These are phyloP conservation scores for Lithosia quadra DNA, from an alignment of 2,888 invertebrate genomes.

Conservation along the genomic window DNA sequence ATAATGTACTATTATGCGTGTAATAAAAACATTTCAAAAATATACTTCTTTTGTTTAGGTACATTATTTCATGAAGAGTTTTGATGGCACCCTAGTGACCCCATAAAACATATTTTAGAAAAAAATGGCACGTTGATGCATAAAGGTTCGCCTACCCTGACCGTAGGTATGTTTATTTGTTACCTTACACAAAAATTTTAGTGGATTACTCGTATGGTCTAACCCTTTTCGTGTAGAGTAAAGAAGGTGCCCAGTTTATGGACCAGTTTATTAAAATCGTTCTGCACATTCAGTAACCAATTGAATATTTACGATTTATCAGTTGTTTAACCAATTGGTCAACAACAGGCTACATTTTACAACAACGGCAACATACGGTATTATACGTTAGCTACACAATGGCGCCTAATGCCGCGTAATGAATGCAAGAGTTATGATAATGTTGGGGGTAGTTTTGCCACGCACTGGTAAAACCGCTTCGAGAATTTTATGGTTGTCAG, in stretches of 20 bases:
- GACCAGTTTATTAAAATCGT: neutral
- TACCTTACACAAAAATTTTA: too few relatives aligned
- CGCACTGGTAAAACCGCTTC: neutral
- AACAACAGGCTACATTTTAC: conserved; percentile 1
- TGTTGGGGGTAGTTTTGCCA: conserved; percentile 9
- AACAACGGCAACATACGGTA: neutral
- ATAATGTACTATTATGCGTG: too few relatives aligned
- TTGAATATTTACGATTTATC: neutral
- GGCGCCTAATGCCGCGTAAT: conserved; percentile 37
- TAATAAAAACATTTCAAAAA: too few relatives aligned
- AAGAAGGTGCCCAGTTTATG: neutral
- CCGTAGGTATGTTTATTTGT: too few relatives aligned
- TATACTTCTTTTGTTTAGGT: too few relatives aligned
- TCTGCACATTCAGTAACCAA: neutral
- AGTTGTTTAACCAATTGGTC: neutral
- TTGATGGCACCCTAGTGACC: too few relatives aligned
- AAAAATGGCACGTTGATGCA: too few relatives aligned
- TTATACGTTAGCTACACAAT: conserved; percentile 26
- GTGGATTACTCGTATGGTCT: neutral
- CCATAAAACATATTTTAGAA: too few relatives aligned
- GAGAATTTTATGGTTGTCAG: neutral
- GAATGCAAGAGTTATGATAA: conserved; percentile 27
- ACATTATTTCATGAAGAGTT: too few relatives aligned
- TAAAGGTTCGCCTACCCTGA: too few relatives aligned
- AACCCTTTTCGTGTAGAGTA: neutral